These are phyloP conservation scores for Daphoenositta chrysoptera DNA, from an alignment of 2,113 vertebrate species.

Conservation along the genomic window DNA sequence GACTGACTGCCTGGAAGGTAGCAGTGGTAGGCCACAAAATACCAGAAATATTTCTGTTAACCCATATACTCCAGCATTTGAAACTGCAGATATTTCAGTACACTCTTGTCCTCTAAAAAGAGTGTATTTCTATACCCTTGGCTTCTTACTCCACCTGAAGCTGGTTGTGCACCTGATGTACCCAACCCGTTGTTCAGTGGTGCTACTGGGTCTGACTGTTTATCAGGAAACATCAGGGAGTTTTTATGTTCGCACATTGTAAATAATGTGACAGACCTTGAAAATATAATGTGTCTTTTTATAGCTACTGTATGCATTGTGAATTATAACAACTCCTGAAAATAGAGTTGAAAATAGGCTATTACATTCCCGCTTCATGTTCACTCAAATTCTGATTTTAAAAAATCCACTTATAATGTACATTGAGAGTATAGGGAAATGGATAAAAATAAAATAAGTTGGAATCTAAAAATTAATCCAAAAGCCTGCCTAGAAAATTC, in stretches of 20 bases:
- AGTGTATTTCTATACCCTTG: conserved; percentile 32
- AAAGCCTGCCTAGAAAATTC: conserved; percentile 4
- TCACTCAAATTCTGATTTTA: not conserved
- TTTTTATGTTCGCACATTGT: conserved; percentile 41
- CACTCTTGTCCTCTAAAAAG: conserved; percentile 17
- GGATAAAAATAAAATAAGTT: not conserved
- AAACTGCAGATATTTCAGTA: not conserved
- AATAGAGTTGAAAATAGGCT: conserved; percentile 46
- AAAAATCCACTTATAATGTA: not conserved
- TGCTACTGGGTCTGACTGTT: conserved; percentile 28
- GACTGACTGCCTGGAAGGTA: conserved; percentile 66
- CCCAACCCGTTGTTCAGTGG: not conserved
- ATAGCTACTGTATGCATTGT: conserved; percentile 55
- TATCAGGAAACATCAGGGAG: conserved; percentile 42
- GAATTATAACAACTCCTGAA: conserved; percentile 60
- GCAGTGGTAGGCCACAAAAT: conserved; percentile 14
- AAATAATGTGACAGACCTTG: conserved; percentile 71
- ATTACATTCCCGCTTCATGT: not conserved
- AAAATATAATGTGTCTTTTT: conserved; percentile 68
- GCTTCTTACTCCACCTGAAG: conserved; percentile 17
- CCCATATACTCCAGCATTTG: not conserved
- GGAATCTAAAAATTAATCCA: not conserved
- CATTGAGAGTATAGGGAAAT: not conserved
- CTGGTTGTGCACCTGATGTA: conserved; percentile 8
- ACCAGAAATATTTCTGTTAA: conserved; percentile 48